Conservation (phyloP, 2,113 vertebrate species). For the Osmerus eperlanus region DNA sequence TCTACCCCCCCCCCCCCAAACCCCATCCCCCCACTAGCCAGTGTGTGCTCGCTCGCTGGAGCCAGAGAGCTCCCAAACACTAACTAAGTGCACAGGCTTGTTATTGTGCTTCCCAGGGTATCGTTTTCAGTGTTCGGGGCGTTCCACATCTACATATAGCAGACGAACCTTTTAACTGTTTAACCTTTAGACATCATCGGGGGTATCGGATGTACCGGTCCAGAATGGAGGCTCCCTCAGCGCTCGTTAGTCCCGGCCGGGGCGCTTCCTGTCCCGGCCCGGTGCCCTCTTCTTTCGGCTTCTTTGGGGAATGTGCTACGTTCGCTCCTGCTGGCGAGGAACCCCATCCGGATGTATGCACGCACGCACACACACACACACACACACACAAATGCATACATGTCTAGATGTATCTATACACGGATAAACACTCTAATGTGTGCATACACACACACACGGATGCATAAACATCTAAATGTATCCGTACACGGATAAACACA, state of each 20-base stretch:
- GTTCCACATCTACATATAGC: slow-evolving; percentile 67
- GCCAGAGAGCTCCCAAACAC: slow-evolving; percentile 44
- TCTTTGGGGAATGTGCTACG: slow-evolving; percentile 56
- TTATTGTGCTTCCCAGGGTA: slow-evolving; percentile 70
- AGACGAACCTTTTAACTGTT: slow-evolving; percentile 68
- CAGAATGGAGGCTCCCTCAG: slow-evolving; percentile 61
- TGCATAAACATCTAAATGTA: no score
- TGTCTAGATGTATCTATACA: slow-evolving; percentile 1
- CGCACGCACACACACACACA: not conserved
- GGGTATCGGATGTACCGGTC: slow-evolving; percentile 61
- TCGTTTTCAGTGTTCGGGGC: slow-evolving; percentile 55
- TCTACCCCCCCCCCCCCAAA: slow-evolving; percentile 44
- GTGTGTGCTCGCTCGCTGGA: slow-evolving; percentile 29
- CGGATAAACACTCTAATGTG: slow-evolving; percentile 15
- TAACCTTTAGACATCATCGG: slow-evolving; percentile 67
- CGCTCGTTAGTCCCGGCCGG: slow-evolving; percentile 53
- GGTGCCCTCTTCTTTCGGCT: slow-evolving; percentile 48
- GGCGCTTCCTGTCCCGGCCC: slow-evolving; percentile 57
- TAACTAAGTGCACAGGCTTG: slow-evolving; percentile 47
- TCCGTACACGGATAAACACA: no score
- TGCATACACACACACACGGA: slow-evolving; percentile 6
- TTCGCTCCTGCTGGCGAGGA: slow-evolving; percentile 40
- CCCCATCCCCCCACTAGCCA: slow-evolving; percentile 14
- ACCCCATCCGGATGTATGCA: slow-evolving; percentile 33
- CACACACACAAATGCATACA: not conserved